These are phyloP conservation scores for Sitophilus oryzae DNA, from an alignment of 1,140 invertebrate genomes.

Conservation along the genomic window DNA sequence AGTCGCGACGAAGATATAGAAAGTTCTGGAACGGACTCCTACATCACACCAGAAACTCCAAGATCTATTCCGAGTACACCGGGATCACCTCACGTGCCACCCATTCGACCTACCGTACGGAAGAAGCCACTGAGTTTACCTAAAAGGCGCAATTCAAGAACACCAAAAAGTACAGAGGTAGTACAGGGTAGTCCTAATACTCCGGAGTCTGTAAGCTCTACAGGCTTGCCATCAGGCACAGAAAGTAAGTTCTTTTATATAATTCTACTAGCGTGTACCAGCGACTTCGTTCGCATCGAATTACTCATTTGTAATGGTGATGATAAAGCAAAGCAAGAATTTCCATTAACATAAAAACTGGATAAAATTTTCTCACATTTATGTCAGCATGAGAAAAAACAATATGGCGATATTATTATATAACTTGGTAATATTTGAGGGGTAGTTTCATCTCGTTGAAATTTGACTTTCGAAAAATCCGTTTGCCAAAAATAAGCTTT, in stretches of 20 bases:
- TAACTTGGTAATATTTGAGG: too few relatives aligned
- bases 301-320: too few relatives aligned
- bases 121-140: not conserved
- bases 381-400: too few relatives aligned
- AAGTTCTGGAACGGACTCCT: constrained; percentile 18
- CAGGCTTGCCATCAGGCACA: constrained; percentile 35
- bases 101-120: not conserved
- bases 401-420: too few relatives aligned
- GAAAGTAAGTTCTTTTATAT: constrained; percentile 37
- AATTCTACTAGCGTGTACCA: too few relatives aligned
- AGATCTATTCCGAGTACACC: constrained; percentile 6
- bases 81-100: not conserved
- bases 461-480: too few relatives aligned
- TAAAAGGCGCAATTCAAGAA: not conserved
- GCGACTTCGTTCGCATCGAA: too few relatives aligned
- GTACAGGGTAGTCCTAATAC: constrained; percentile 14
- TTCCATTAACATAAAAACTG: too few relatives aligned
- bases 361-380: too few relatives aligned
- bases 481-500: too few relatives aligned
- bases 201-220: constrained; percentile 26
- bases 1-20: constrained; percentile 1
- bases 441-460: too few relatives aligned
- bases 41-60: constrained; percentile 20
- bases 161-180: not conserved
- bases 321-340: too few relatives aligned